phyloP scores from a whole-genome alignment of 2,113 vertebrate species.

The Corvus hawaiiensis region DNA sequence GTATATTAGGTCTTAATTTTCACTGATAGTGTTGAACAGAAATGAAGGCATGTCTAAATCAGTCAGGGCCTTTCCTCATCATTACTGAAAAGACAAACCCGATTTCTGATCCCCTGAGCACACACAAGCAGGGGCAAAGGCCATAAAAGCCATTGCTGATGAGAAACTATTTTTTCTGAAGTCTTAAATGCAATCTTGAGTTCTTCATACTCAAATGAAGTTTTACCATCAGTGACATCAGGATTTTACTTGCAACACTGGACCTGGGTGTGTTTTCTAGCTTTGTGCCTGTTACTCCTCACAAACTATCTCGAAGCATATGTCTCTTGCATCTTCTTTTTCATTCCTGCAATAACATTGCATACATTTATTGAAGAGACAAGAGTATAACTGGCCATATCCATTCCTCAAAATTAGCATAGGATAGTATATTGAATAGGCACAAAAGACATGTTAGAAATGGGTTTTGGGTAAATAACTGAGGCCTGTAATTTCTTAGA shows the following conservation, averaged over 20 bases:
- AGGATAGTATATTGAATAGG: background rate
- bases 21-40: background rate
- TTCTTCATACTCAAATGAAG: background rate
- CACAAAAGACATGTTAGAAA: background rate
- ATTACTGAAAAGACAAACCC: background rate
- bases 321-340: background rate
- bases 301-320: background rate
- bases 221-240: background rate
- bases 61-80: background rate
- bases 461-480: background rate
- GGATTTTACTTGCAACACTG: background rate
- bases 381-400: background rate
- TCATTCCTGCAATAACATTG: background rate
- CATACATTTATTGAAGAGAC: background rate
- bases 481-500: background rate
- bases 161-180: background rate
- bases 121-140: background rate
- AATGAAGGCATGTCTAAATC: background rate
- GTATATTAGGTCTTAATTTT: background rate
- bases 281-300: background rate
- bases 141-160: background rate
- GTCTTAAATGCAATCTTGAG: background rate
- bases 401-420: background rate
- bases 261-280: background rate
- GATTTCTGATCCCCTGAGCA: background rate